Conservation (phyloP, 2,797 vertebrate species). For the Schizothorax lantsangensis region DNA sequence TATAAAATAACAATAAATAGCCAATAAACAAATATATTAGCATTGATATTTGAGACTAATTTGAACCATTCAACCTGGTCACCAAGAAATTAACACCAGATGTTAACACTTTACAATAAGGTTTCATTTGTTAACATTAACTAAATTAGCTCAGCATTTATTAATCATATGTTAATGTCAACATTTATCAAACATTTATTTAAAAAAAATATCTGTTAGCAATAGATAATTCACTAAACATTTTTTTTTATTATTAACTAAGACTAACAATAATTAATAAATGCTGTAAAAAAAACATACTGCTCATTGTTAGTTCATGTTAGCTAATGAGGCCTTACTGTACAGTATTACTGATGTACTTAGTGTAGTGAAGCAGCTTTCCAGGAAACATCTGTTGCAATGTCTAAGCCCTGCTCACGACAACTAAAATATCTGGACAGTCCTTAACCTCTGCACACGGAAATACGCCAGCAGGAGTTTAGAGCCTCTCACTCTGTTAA, state of each 20-base stretch:
- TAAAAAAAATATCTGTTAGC: no score
- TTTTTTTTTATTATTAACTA: not conserved
- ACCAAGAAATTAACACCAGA: not conserved
- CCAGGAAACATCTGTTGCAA: conserved; percentile 30
- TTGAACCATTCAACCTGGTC: not conserved
- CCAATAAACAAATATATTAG: not conserved
- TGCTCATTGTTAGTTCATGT: not conserved
- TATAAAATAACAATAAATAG: not conserved
- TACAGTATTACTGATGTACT: not conserved
- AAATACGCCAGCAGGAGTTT: conserved; percentile 18
- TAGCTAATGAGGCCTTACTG: not conserved
- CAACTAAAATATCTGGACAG: conserved; percentile 36
- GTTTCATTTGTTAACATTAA: not conserved
- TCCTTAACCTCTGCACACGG: not conserved
- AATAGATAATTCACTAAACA: not conserved
- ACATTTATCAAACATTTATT: not conserved
- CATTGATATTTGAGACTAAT: not conserved
- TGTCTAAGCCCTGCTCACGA: conserved; percentile 28
- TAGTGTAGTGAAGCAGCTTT: conserved; percentile 31
- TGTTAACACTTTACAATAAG: not conserved
- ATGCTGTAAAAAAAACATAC: not conserved
- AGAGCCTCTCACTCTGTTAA: not conserved
- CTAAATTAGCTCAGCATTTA: not conserved
- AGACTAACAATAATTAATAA: not conserved
- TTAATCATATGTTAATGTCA: not conserved